These are phyloP conservation scores for Carassius carassius DNA, from an alignment of 2,113 vertebrate genomes.

Conservation along the genomic window DNA sequence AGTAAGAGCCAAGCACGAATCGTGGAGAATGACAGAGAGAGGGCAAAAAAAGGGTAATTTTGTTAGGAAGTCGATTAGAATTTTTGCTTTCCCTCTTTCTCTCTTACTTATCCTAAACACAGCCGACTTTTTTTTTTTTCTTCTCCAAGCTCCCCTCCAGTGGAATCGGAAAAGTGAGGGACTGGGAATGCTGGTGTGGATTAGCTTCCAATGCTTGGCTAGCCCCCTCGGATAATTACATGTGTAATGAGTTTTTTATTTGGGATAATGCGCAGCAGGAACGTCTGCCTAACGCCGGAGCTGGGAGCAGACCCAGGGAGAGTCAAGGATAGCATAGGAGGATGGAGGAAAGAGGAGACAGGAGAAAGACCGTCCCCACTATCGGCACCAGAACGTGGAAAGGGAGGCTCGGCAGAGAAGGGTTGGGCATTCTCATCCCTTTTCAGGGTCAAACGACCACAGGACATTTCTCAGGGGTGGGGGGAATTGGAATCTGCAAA, in stretches of 20 bases:
- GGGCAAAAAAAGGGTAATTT: conserved; percentile 58
- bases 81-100: conserved; percentile 39
- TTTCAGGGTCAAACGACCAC: conserved; percentile 68
- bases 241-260: conserved; percentile 83
- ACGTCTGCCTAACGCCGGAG: conserved; percentile 57
- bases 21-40: conserved; percentile 57
- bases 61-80: conserved; percentile 67
- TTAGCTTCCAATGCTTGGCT: conserved; percentile 74
- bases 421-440: conserved; percentile 68
- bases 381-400: conserved; percentile 17
- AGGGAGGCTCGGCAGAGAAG: not conserved
- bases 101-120: conserved; percentile 28
- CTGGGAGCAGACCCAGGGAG: conserved; percentile 62
- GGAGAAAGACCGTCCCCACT: conserved; percentile 45
- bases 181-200: conserved; percentile 74
- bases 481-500: conserved; percentile 67
- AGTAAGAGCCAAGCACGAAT: conserved; percentile 72
- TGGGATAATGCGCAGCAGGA: conserved; percentile 78
- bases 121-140: conserved; percentile 59
- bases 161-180: conserved; percentile 69
- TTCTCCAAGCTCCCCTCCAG: conserved; percentile 61
- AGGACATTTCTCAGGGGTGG: conserved; percentile 75
- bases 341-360: conserved; percentile 56
- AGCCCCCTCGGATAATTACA: conserved; percentile 78
- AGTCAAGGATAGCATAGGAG: conserved; percentile 53